phyloP scores from a whole-genome alignment of 2,113 vertebrate species.

The Herpetotheres cachinnans region DNA sequence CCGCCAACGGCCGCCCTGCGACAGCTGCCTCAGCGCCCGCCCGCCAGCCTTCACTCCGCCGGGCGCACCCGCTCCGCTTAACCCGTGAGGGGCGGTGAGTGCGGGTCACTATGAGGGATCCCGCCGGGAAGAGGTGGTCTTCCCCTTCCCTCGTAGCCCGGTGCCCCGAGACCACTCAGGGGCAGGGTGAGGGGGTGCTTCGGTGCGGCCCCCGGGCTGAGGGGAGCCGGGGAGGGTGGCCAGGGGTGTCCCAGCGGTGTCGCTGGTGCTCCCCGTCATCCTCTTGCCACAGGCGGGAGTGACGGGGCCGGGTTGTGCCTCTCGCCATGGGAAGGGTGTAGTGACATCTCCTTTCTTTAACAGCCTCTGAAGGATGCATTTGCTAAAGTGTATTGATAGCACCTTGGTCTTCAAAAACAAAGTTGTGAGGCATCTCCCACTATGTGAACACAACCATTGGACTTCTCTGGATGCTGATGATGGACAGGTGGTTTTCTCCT shows the following conservation, averaged over 20 bases:
- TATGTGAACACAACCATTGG: neutral
- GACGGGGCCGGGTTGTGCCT: accelerated
- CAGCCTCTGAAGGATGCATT: accelerated
- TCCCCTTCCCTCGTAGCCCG: accelerated
- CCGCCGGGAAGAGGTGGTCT: no score
- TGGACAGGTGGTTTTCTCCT: neutral
- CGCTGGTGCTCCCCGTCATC: neutral
- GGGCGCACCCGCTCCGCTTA: no score
- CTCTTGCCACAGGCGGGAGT: accelerated
- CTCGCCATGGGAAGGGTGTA: neutral
- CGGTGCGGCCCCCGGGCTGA: neutral
- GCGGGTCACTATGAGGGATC: accelerated
- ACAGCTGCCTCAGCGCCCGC: no score
- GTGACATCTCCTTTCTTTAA: neutral
- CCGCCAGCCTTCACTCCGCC: no score
- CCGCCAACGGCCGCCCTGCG: no score
- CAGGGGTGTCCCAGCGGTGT: neutral
- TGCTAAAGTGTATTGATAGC: no score
- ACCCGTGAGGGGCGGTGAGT: neutral
- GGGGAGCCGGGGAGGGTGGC: neutral
- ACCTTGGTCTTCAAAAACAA: no score
- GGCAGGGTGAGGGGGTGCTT: accelerated
- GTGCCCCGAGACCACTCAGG: accelerated
- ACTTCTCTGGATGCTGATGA: neutral
- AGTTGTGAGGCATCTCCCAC: neutral